These are phyloP conservation scores for Clunio marinus DNA, from an alignment of 2,888 invertebrate genomes.

Conservation along the genomic window DNA sequence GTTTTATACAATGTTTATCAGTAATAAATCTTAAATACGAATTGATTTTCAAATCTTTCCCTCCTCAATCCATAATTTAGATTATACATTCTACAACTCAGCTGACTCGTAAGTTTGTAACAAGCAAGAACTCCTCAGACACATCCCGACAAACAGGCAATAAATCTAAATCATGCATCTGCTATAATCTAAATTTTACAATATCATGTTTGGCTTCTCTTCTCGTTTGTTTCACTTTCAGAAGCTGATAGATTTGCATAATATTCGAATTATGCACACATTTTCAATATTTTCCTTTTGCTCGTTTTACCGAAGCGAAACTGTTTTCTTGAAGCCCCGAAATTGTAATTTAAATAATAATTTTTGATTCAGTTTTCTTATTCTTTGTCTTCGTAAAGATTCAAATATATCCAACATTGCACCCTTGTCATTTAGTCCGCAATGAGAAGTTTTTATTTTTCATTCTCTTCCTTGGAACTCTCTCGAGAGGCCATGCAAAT, in stretches of 20 bases:
- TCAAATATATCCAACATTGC: not conserved
- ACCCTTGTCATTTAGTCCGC: constrained; percentile 14
- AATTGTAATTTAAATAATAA: constrained; percentile 31
- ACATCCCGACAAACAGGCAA: not conserved
- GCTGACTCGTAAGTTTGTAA: too few species aligned
- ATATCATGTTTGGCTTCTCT: not conserved
- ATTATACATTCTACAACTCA: not conserved
- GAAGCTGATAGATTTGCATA: constrained; percentile 38
- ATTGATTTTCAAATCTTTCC: constrained; percentile 14
- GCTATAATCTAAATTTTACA: constrained; percentile 30
- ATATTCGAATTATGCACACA: constrained; percentile 39
- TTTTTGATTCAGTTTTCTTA: not conserved
- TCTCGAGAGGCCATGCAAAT: constrained; percentile 22
- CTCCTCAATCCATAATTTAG: not conserved
- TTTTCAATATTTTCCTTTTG: constrained; percentile 24
- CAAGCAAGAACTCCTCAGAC: constrained; percentile 14
- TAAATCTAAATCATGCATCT: constrained; percentile 39
- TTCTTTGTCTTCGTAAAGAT: not conserved
- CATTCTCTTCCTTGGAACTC: not conserved
- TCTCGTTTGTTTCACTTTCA: not conserved
- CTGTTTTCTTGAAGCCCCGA: constrained; percentile 26
- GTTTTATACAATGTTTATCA: too few species aligned
- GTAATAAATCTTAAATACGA: constrained; percentile 28
- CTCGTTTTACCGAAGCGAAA: not conserved
- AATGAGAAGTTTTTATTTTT: not conserved